Conservation (phyloP, 2,113 vertebrate genomes). For the Laticauda colubrina region DNA sequence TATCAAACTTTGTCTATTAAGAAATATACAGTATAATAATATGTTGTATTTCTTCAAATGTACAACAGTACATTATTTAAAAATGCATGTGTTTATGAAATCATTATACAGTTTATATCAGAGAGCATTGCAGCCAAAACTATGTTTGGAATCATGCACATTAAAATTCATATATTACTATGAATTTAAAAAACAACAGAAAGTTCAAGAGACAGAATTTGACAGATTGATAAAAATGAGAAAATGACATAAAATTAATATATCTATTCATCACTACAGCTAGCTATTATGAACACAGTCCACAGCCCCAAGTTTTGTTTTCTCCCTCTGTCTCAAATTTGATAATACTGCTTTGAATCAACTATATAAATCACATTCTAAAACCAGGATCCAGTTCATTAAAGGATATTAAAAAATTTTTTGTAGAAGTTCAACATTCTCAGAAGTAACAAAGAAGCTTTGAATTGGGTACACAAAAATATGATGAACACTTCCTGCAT, state of each 20-base stretch:
- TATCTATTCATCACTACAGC: background rate
- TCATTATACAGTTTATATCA: background rate
- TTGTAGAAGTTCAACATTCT: background rate
- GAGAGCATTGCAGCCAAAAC: background rate
- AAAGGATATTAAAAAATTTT: background rate
- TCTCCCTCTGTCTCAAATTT: background rate
- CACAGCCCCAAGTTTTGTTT: background rate
- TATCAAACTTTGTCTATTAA: background rate
- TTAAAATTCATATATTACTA: background rate
- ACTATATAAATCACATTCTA: background rate
- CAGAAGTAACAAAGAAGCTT: background rate
- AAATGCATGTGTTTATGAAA: background rate
- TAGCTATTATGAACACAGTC: background rate
- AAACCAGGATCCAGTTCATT: background rate
- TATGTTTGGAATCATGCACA: background rate
- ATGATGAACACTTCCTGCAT: background rate
- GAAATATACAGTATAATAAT: background rate
- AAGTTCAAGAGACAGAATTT: background rate
- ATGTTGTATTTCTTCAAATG: background rate
- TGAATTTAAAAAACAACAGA: background rate
- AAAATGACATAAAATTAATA: background rate
- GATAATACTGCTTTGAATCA: background rate
- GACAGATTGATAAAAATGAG: background rate
- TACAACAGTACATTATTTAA: background rate
- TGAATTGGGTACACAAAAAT: background rate